These are phyloP conservation scores for Caenorhabditis parvicauda DNA, from an alignment of 2,888 invertebrate species.

Conservation along the genomic window DNA sequence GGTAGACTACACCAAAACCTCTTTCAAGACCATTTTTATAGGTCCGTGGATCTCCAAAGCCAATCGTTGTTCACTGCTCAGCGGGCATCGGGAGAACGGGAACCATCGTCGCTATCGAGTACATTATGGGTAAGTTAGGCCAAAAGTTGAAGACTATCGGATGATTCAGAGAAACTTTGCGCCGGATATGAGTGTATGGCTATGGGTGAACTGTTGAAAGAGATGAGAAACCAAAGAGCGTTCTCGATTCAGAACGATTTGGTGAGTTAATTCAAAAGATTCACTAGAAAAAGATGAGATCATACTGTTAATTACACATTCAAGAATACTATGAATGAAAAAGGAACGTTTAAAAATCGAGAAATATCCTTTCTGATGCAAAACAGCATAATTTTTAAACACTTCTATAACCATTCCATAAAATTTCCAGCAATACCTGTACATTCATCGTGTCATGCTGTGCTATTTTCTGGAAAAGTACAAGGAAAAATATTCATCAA, in stretches of 20 bases:
- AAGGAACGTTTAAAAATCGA: no score
- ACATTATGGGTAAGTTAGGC: slow-evolving; percentile 25
- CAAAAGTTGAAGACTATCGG: not conserved
- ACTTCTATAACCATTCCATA: no score
- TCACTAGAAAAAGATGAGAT: no score
- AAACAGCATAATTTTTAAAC: no score
- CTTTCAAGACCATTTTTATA: slow-evolving; percentile 22
- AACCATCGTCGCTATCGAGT: slow-evolving; percentile 48
- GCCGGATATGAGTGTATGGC: slow-evolving; percentile 26
- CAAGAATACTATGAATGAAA: no score
- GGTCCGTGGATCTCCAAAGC: slow-evolving; percentile 37
- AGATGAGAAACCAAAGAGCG: slow-evolving; percentile 38
- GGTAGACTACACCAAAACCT: not conserved
- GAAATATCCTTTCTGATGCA: no score
- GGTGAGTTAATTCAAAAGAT: not conserved
- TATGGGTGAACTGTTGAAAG: slow-evolving; percentile 41
- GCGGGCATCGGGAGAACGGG: slow-evolving; percentile 48
- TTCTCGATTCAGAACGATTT: slow-evolving; percentile 47
- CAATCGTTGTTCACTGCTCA: slow-evolving; percentile 47
- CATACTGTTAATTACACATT: no score
- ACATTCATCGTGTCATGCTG: slow-evolving; percentile 47
- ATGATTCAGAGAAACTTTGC: slow-evolving; percentile 13
- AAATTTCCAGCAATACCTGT: slow-evolving; percentile 45
- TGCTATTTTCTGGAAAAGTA: slow-evolving; percentile 46
- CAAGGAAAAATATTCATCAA: slow-evolving; percentile 18